These are phyloP conservation scores for Strix uralensis DNA, from an alignment of 2,113 vertebrate genomes.

Conservation along the genomic window DNA sequence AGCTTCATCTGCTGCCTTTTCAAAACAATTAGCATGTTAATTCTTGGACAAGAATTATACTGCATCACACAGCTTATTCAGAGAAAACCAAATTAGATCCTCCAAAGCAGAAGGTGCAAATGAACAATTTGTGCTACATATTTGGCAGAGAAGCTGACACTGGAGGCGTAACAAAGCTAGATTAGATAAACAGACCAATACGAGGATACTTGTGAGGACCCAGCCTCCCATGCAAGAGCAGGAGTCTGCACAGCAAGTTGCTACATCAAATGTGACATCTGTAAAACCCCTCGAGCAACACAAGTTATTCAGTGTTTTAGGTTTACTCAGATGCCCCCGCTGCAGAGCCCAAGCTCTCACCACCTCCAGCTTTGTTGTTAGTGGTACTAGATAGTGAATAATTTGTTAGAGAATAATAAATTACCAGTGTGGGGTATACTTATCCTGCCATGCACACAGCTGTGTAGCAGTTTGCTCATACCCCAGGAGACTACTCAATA, in stretches of 20 bases:
- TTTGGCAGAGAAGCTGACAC: background rate
- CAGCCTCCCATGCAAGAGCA: background rate
- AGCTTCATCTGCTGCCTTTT: background rate
- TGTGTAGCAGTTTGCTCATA: background rate
- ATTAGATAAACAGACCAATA: background rate
- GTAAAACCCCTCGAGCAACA: background rate
- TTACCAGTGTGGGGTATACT: too few species aligned
- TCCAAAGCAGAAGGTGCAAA: background rate
- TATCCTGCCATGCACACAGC: background rate
- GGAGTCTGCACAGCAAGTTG: background rate
- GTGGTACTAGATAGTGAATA: background rate
- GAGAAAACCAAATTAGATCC: background rate
- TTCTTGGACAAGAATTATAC: background rate
- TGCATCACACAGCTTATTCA: background rate
- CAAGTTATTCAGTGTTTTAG: background rate
- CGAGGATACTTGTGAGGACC: background rate
- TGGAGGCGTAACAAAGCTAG: background rate
- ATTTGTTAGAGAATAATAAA: background rate
- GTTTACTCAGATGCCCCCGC: background rate
- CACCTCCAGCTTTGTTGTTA: background rate
- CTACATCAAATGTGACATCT: background rate
- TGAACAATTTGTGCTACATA: background rate
- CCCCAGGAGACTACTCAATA: background rate
- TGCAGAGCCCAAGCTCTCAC: background rate
- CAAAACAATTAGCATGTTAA: background rate